A percentile compares a stretch with the other conserved stretches of the same genome.
Evolutionary conservation across 1,140 invertebrate genomes (phyloP).

Genomic region (Oedothorax gibbosus): DNA sequence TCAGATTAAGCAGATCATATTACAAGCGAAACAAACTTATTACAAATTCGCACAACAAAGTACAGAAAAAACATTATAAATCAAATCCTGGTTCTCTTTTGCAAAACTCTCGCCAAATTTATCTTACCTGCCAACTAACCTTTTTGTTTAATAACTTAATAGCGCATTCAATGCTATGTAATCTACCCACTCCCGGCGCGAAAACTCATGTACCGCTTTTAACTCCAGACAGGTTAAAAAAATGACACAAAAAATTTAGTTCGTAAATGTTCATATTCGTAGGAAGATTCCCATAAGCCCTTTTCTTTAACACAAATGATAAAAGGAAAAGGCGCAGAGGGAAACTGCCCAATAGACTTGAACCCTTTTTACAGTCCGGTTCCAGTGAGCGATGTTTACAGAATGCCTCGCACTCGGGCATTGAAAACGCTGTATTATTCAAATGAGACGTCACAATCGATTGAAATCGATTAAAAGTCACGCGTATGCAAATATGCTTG

Average conservation of each 20-base stretch:
- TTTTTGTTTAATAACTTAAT: constrained; percentile 35
- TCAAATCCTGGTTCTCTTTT: not conserved
- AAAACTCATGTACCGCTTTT: constrained; percentile 22
- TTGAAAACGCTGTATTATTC: constrained; percentile 38
- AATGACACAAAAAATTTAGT: too few species aligned
- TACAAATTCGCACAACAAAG: too few species aligned
- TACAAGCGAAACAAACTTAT: not conserved
- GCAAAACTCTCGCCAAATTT: not conserved
- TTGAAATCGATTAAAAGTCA: constrained; percentile 59
- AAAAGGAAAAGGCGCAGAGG: not conserved
- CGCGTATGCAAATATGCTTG: constrained; percentile 45
- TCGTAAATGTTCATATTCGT: too few species aligned
- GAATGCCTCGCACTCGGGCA: constrained; percentile 1
- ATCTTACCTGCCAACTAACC: not conserved
- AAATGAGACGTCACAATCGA: constrained; percentile 60
- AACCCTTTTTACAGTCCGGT: not conserved
- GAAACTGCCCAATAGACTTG: not conserved
- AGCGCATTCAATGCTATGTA: not conserved
- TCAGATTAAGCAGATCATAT: not conserved
- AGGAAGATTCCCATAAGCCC: too few species aligned
- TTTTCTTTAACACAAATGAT: not conserved
- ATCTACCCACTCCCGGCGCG: constrained; percentile 6
- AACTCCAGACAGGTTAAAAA: not conserved
- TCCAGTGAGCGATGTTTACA: constrained; percentile 17
- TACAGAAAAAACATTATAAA: too few species aligned